Evolutionary conservation across 2,888 invertebrate species (phyloP).

Genomic region (Ditylenchus weischeri): DNA sequence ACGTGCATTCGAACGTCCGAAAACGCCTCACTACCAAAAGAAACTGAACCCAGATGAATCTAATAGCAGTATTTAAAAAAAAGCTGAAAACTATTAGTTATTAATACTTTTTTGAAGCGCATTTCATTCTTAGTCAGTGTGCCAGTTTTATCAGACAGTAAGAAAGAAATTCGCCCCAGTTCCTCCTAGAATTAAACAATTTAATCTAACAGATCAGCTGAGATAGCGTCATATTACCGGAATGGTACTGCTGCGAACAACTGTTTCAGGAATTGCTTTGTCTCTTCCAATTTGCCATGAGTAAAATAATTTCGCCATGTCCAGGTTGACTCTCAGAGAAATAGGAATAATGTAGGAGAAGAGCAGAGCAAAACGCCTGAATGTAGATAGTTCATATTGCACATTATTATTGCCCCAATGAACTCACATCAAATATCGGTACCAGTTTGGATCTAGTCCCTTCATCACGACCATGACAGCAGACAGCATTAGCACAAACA

Average conservation of each 20-base stretch:
- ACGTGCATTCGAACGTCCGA: constrained; percentile 67
- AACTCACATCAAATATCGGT: constrained; percentile 79
- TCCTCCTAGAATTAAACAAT: constrained; percentile 69
- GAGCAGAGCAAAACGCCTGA: constrained; percentile 74
- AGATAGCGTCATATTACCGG: constrained; percentile 62
- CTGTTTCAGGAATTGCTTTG: constrained; percentile 84
- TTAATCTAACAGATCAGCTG: too few relatives aligned
- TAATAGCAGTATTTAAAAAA: constrained; percentile 16
- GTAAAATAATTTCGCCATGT: constrained; percentile 86
- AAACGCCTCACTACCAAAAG: constrained; percentile 81
- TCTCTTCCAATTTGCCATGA: constrained; percentile 94
- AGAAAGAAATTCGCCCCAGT: constrained; percentile 87
- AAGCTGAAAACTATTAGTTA: neutral
- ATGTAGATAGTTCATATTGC: too few relatives aligned
- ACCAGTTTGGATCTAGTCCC: constrained; percentile 55
- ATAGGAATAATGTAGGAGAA: constrained; percentile 99
- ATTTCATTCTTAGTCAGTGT: constrained; percentile 97
- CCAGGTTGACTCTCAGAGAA: constrained; percentile 91
- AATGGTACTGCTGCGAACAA: constrained; percentile 93
- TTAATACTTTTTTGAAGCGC: constrained; percentile 64
- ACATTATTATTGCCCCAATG: too few relatives aligned
- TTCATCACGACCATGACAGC: constrained; percentile 92
- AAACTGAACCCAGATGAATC: constrained; percentile 86
- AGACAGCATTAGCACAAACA: constrained; percentile 82
- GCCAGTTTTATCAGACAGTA: constrained; percentile 97